Conservation (phyloP, 1,140 invertebrate species). For the Reticulitermes speratus region DNA sequence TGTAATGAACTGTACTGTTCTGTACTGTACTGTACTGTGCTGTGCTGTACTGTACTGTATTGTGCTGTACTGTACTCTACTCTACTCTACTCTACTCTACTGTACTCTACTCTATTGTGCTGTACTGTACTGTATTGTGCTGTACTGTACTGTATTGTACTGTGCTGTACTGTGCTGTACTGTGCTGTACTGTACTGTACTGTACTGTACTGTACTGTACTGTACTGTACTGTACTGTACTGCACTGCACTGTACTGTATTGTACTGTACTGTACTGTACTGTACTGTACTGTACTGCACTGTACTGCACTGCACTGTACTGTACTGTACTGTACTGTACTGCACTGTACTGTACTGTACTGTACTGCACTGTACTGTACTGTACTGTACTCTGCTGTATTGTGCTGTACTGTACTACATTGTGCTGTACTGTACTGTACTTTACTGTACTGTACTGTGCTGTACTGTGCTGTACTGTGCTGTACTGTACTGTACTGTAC, state of each 20-base stretch:
- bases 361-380: slow-evolving; percentile 32
- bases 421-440: not conserved
- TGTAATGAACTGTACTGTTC: too few species aligned
- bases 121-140: slow-evolving; percentile 19
- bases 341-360: slow-evolving; percentile 31
- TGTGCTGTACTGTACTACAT: not conserved
- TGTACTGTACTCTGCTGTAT: not conserved
- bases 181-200: slow-evolving; percentile 22
- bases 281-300: slow-evolving; percentile 36
- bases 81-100: not conserved
- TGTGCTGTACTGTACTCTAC: not conserved
- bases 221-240: slow-evolving; percentile 33
- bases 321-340: slow-evolving; percentile 27
- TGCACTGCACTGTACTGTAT: slow-evolving; percentile 35
- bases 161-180: slow-evolving; percentile 20
- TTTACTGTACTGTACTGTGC: too few species aligned
- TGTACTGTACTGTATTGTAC: slow-evolving; percentile 19
- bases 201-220: slow-evolving; percentile 30
- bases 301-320: slow-evolving; percentile 35
- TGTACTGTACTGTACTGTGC: not conserved
- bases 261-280: slow-evolving; percentile 36
- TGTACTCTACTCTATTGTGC: too few species aligned
- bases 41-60: not conserved
- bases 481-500: not conserved
- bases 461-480: too few species aligned